Conservation (phyloP, 2,797 vertebrate genomes). For the Pseudomugil tenellus region DNA sequence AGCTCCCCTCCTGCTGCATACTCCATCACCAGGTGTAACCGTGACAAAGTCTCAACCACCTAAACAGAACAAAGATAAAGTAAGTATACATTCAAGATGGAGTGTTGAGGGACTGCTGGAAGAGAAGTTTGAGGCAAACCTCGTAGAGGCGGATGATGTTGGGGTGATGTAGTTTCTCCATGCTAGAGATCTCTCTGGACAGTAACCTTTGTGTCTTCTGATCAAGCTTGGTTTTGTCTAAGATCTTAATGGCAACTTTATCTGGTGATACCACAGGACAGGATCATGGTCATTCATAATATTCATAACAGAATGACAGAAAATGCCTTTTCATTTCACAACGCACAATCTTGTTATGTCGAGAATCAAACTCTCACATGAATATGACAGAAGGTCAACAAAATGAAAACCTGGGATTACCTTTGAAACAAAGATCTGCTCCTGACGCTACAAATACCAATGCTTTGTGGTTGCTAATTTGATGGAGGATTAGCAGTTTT, state of each 20-base stretch:
- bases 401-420: not conserved
- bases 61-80: conserved; percentile 25
- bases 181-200: conserved; percentile 96
- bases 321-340: not conserved
- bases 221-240: conserved; percentile 97
- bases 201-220: conserved; percentile 94
- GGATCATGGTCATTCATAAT: not conserved
- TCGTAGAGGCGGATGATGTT: conserved; percentile 98
- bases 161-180: conserved; percentile 97
- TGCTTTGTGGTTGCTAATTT: conserved; percentile 32
- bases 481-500: conserved; percentile 49
- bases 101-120: not conserved
- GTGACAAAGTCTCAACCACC: conserved; percentile 95
- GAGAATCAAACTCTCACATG: not conserved
- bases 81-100: not conserved
- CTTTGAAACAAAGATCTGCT: conserved; percentile 1
- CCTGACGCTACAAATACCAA: not conserved
- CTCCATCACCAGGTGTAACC: conserved; percentile 96
- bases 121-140: conserved; percentile 50
- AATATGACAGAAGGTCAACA: not conserved
- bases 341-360: not conserved
- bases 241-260: conserved; percentile 98
- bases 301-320: not conserved
- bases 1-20: conserved; percentile 95
- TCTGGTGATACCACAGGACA: conserved; percentile 78